Conservation (phyloP, 2,797 vertebrate genomes). For the Hemitrygon akajei region DNA sequence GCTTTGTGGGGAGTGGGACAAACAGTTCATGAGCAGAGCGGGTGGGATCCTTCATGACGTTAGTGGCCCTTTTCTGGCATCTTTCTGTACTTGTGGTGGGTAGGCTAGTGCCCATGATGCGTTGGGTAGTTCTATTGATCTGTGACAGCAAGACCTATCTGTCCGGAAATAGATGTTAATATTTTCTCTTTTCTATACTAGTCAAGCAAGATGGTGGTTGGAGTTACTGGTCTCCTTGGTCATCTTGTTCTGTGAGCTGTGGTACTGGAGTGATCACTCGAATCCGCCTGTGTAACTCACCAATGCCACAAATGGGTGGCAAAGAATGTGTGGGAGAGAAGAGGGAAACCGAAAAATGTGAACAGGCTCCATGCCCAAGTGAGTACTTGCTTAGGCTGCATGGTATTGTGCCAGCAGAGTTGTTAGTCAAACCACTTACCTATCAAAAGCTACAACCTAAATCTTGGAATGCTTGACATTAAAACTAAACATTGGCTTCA, state of each 20-base stretch:
- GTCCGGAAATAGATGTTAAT: background rate
- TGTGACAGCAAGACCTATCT: background rate
- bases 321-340: slow-evolving; percentile 82
- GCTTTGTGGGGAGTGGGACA: no score
- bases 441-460: background rate
- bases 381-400: slow-evolving; percentile 48
- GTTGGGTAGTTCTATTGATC: no score
- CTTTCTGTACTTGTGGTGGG: no score
- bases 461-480: background rate
- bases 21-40: no score
- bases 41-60: no score
- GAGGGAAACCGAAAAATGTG: slow-evolving; percentile 81
- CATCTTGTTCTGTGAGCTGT: slow-evolving; percentile 92
- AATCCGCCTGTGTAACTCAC: slow-evolving; percentile 96
- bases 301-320: slow-evolving; percentile 91
- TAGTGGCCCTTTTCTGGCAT: no score
- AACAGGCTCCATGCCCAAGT: slow-evolving; percentile 82
- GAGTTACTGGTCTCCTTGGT: slow-evolving; percentile 99
- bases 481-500: background rate
- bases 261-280: slow-evolving; percentile 85
- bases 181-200: slow-evolving; percentile 50
- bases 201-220: slow-evolving; percentile 95
- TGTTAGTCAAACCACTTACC: background rate
- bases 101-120: no score
- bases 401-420: background rate